phyloP scores from a whole-genome alignment of 2,797 vertebrate genomes.

The Vireo griseus region DNA sequence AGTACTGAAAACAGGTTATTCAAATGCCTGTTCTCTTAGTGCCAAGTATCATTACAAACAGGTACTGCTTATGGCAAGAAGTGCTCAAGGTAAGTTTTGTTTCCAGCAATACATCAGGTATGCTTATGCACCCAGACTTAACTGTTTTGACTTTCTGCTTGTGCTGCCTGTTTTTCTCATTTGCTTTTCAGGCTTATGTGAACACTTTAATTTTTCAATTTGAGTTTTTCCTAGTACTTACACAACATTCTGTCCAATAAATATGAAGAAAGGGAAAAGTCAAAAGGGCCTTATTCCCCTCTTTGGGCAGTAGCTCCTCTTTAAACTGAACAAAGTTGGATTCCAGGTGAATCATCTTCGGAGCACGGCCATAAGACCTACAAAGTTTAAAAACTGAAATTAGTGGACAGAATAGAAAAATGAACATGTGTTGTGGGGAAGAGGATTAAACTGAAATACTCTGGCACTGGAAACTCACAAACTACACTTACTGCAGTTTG shows the following conservation, averaged over 20 bases:
- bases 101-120: background rate
- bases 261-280: conserved; percentile 99
- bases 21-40: background rate
- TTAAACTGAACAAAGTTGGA: conserved; percentile 99
- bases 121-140: background rate
- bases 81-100: background rate
- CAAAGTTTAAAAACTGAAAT: conserved; percentile 11
- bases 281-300: conserved; percentile 94
- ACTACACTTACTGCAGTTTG: background rate
- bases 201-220: background rate
- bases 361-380: conserved; percentile 95
- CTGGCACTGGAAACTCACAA: background rate
- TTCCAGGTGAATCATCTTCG: conserved; percentile 98
- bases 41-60: background rate
- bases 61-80: background rate
- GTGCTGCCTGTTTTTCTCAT: background rate
- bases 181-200: background rate
- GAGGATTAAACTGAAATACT: background rate
- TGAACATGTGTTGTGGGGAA: background rate
- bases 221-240: conserved; percentile 72
- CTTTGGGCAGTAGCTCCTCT: conserved; percentile 95
- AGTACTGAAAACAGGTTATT: background rate
- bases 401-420: background rate
- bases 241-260: conserved; percentile 98
- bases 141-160: background rate